These are phyloP conservation scores for Brachypalpus laphriformis DNA, from an alignment of 2,888 invertebrate species.

Conservation along the genomic window DNA sequence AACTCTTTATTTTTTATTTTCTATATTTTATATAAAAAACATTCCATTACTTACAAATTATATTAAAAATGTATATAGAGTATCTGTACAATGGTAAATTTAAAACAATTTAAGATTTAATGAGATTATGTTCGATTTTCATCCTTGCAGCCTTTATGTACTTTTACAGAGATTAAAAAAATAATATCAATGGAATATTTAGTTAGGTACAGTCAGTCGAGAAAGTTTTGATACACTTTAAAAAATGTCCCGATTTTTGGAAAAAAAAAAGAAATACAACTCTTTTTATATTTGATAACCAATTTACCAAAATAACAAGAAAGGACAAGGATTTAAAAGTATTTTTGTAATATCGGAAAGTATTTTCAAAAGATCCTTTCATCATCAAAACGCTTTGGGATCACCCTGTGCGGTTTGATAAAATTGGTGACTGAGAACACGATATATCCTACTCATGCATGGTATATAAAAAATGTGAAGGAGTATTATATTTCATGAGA, in stretches of 20 bases:
- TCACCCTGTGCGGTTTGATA: background rate
- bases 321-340: too few relatives aligned
- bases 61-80: conserved; percentile 34
- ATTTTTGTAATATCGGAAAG: too few relatives aligned
- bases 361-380: too few relatives aligned
- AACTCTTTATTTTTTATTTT: conserved; percentile 43
- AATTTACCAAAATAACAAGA: too few relatives aligned
- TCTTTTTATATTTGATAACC: too few relatives aligned
- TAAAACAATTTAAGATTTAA: conserved; percentile 65
- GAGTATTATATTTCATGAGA: background rate
- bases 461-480: background rate
- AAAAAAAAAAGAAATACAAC: too few relatives aligned
- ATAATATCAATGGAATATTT: conserved; percentile 22
- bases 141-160: background rate
- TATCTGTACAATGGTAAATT: conserved; percentile 60
- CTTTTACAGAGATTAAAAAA: background rate
- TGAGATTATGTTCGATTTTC: conserved; percentile 33
- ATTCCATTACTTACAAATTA: conserved; percentile 44
- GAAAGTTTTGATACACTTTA: conserved; percentile 25
- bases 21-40: conserved; percentile 4
- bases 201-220: conserved; percentile 27
- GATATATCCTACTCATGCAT: too few relatives aligned
- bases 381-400: background rate
- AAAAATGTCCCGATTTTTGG: background rate
- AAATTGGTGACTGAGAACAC: background rate